Conservation (phyloP, 2,113 vertebrate species). For the Nymphicus hollandicus region DNA sequence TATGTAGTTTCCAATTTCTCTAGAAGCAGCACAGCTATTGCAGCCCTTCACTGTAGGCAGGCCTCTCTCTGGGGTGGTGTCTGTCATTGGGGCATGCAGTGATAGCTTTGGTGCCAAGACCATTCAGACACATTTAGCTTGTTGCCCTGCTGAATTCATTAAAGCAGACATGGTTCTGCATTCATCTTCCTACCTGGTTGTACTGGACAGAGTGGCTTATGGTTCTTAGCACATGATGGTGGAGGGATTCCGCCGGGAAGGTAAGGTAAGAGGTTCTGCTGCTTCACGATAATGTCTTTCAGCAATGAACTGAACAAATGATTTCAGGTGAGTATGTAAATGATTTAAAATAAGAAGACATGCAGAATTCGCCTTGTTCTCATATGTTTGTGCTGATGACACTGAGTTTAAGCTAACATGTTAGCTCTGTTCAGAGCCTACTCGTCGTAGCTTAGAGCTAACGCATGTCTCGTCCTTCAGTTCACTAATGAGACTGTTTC, state of each 20-base stretch:
- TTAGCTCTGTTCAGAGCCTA: constrained; percentile 4
- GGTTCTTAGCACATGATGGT: not conserved
- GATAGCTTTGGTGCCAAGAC: not conserved
- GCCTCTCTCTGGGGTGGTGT: not conserved
- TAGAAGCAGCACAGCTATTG: not conserved
- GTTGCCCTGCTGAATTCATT: not conserved
- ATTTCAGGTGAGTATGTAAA: not conserved
- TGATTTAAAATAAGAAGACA: constrained; percentile 24
- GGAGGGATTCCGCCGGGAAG: not conserved
- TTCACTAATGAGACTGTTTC: constrained; percentile 14
- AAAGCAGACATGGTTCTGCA: not conserved
- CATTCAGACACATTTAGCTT: not conserved
- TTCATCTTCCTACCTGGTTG: not conserved
- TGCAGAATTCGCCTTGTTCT: not conserved
- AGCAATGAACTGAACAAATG: not conserved
- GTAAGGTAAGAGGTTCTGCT: not conserved
- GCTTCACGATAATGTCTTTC: not conserved
- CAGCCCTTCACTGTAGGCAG: not conserved
- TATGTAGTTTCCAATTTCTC: not conserved
- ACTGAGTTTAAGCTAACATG: constrained; percentile 23
- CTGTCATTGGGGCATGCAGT: not conserved
- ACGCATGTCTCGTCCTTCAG: not conserved
- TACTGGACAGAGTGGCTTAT: not conserved
- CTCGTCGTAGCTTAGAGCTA: not conserved
- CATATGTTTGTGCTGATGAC: constrained; percentile 30